Base-by-base conservation (phyloP, 2,888 invertebrate genomes). In the Timandra comae region DNA sequence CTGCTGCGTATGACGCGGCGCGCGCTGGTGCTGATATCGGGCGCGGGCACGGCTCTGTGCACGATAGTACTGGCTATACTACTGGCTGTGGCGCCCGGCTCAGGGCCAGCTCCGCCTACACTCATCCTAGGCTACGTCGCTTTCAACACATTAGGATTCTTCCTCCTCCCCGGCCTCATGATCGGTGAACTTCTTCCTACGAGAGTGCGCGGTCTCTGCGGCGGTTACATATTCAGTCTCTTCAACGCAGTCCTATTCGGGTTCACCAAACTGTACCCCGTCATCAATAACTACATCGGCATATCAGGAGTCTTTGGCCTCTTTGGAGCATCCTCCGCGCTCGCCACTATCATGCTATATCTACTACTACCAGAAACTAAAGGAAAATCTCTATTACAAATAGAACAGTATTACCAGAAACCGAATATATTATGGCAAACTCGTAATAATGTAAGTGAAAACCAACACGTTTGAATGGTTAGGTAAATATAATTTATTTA, bases 341-440 rank as follows among this genome's bases (percentile, higher is more conserved):
- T 91, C 6, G 90, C 90, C 1, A 89, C 91, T 0, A 30, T 91
- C 2, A 90, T 92, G 29, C 76, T 92, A 39, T 92, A 88, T 63
- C 73, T 92, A 0, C 81, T 91, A 35, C 71, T 93, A 22, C 93
- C 93, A 6, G 93, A 93, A 73, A 93, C 93, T 0, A 93, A 91
- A 64, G 90, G 91, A 21, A 88, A 89, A 37, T 90, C 90, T 3
- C 72, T 93, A 24, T 84, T 90, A 32, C 90, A 93, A 69, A 93
- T 93, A 46, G 93, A 93, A 70, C 91, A 93, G 73, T 93, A 93
- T 67, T 93, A 93, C 59, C 87, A 89, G 50, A 89, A 90, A 49
- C 72, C 88, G 21, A 90, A 90, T 57, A 84, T 89, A 59, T 54
- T 90, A 34, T 91, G 91, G 91, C 63, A 86, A 24, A 81, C 78